A percentile compares a stretch with the other conserved stretches of the same genome.
phyloP scores from a whole-genome alignment of 2,113 vertebrate species.

The Sardina pilchardus region DNA sequence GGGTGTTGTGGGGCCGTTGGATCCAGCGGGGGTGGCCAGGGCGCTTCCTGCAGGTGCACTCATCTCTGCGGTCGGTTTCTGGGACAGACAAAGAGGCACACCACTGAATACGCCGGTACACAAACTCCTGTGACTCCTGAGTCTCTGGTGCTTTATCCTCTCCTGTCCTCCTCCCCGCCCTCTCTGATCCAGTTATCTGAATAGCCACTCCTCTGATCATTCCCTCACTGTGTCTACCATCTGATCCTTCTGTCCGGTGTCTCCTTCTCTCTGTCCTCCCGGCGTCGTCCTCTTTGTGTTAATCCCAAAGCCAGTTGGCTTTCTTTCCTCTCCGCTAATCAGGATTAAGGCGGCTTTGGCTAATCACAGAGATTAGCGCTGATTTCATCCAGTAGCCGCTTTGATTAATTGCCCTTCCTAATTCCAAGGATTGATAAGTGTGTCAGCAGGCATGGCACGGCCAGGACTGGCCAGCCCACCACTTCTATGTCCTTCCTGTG shows the following conservation, averaged over 20 bases:
- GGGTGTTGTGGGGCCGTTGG: slow-evolving; percentile 81
- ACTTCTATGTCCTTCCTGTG: not conserved
- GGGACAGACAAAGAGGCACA: slow-evolving; percentile 27
- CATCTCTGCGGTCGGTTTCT: slow-evolving; percentile 63
- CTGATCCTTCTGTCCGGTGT: not conserved
- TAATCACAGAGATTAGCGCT: slow-evolving; percentile 59
- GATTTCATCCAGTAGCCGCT: slow-evolving; percentile 54
- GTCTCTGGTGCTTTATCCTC: not conserved
- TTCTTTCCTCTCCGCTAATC: slow-evolving; percentile 47
- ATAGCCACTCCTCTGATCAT: not conserved
- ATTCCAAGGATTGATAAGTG: slow-evolving; percentile 6
- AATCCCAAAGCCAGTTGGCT: slow-evolving; percentile 38
- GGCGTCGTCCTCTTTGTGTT: slow-evolving; percentile 28
- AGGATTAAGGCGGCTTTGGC: slow-evolving; percentile 59
- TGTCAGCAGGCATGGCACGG: not conserved
- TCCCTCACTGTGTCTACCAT: not conserved
- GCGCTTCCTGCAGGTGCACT: slow-evolving; percentile 77
- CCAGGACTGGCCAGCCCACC: not conserved
- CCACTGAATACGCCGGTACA: not conserved
- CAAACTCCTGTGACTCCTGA: not conserved
- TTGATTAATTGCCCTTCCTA: slow-evolving; percentile 50
- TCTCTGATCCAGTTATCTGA: not conserved
- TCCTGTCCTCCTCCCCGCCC: not conserved
- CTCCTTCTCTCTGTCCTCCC: not conserved
- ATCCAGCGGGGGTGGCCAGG: slow-evolving; percentile 58